Evolutionary conservation across 2,113 vertebrate genomes (phyloP).

Genomic region (Pygoscelis adeliae): DNA sequence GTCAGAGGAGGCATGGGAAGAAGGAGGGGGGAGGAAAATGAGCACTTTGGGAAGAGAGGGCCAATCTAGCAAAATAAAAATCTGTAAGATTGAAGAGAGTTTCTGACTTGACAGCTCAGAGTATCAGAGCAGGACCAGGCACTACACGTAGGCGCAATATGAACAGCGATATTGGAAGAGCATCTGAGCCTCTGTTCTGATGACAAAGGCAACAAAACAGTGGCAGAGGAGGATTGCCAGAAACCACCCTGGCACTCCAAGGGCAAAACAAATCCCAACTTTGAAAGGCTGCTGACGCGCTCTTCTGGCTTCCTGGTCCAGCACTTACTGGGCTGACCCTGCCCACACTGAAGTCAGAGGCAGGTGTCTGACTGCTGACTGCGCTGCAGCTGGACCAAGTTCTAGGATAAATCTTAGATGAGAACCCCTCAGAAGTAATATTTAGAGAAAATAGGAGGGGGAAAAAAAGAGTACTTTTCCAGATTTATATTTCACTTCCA

Average conservation of each 20-base stretch:
- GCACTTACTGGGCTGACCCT: not conserved
- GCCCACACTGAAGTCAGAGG: not conserved
- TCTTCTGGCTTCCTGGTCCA: not conserved
- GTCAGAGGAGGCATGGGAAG: not conserved
- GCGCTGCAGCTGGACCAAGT: not conserved
- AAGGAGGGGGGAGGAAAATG: not conserved
- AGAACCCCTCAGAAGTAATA: not conserved
- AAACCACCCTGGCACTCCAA: not conserved
- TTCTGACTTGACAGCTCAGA: not conserved
- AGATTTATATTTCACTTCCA: not conserved
- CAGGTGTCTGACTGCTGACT: not conserved
- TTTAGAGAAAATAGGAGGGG: not conserved
- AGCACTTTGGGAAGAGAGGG: not conserved
- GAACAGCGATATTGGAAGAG: not conserved
- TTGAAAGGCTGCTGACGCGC: not conserved
- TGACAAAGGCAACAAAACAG: not conserved
- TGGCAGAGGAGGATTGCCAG: not conserved
- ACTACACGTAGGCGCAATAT: fast-evolving
- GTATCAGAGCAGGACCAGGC: not conserved
- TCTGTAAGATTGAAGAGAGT: not conserved
- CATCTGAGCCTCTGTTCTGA: not conserved
- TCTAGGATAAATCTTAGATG: not conserved
- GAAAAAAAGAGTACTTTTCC: not conserved
- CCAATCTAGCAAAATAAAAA: not conserved
- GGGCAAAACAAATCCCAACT: not conserved